A percentile compares a stretch with the other conserved stretches of the same genome.
These are phyloP conservation scores for Eulemur rufifrons DNA, from an alignment of 2,113 vertebrate species.

Conservation along the genomic window DNA sequence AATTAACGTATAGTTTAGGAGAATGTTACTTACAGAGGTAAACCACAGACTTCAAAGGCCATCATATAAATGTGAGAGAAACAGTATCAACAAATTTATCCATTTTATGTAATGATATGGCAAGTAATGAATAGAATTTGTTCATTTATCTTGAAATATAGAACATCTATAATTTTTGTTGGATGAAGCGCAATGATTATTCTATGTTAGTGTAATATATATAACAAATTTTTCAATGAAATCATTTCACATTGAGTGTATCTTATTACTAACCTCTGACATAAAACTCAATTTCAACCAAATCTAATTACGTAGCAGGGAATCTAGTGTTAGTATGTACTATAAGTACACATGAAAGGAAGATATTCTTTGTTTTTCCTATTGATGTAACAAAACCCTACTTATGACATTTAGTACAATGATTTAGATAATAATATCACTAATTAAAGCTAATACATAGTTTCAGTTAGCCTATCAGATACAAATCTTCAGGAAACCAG, in stretches of 20 bases:
- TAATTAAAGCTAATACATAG: conserved; percentile 57
- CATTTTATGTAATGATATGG: not conserved
- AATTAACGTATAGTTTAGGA: conserved; percentile 15
- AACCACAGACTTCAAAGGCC: not conserved
- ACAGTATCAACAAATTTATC: not conserved
- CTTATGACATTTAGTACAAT: not conserved
- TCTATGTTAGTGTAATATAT: conserved; percentile 8
- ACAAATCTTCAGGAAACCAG: conserved; percentile 58
- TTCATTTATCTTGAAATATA: conserved; percentile 38
- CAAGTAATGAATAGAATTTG: not conserved
- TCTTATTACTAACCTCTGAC: conserved; percentile 39
- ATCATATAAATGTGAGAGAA: not conserved
- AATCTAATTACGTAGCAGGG: conserved; percentile 13
- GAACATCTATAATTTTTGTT: not conserved
- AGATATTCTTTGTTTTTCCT: conserved; percentile 40
- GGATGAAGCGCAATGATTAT: not conserved
- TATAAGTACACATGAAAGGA: not conserved
- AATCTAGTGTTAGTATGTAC: conserved; percentile 1
- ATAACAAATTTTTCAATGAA: conserved; percentile 19
- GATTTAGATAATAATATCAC: conserved; percentile 47
- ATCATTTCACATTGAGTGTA: not conserved
- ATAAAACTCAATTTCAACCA: conserved; percentile 51
- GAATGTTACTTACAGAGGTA: not conserved
- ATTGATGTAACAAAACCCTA: not conserved
- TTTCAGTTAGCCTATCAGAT: conserved; percentile 50